These are phyloP conservation scores for Lucilia sericata DNA, from an alignment of 1,140 invertebrate genomes.

Conservation along the genomic window DNA sequence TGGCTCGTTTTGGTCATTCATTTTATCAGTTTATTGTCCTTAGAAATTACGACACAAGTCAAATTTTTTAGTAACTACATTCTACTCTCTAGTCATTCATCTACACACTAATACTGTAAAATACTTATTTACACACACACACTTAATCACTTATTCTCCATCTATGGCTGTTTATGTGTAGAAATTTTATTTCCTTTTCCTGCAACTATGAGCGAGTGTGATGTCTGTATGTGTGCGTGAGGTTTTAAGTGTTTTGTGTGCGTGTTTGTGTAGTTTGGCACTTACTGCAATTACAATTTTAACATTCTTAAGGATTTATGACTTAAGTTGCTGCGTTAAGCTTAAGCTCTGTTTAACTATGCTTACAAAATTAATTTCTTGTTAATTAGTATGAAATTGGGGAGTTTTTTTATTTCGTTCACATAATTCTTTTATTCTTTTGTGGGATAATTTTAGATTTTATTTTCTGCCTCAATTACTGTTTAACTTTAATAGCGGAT, in stretches of 20 bases:
- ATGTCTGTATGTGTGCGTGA: neutral
- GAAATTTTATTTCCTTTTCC: too few species aligned
- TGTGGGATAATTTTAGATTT: too few species aligned
- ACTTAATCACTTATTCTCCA: too few species aligned
- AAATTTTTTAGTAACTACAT: neutral
- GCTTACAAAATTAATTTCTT: slow-evolving; percentile 35
- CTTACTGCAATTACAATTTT: slow-evolving; percentile 6
- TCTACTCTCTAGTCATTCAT: neutral
- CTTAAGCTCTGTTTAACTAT: slow-evolving; percentile 29
- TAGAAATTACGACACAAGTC: neutral
- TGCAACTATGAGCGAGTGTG: too few species aligned
- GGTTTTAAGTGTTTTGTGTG: neutral
- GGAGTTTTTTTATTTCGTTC: too few species aligned
- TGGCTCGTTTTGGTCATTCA: neutral
- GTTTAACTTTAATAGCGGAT: too few species aligned
- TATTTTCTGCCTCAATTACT: too few species aligned
- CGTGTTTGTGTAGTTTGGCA: neutral
- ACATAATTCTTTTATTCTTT: too few species aligned
- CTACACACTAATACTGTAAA: neutral
- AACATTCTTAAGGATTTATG: slow-evolving; percentile 31
- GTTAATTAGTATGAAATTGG: slow-evolving; percentile 37
- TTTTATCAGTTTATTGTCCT: slow-evolving; percentile 28
- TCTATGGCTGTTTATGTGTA: too few species aligned
- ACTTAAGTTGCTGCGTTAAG: slow-evolving; percentile 22
- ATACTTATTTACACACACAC: too few species aligned